Evolutionary conservation across 1,140 invertebrate species (phyloP).

Genomic region (Theocolax elegans): DNA sequence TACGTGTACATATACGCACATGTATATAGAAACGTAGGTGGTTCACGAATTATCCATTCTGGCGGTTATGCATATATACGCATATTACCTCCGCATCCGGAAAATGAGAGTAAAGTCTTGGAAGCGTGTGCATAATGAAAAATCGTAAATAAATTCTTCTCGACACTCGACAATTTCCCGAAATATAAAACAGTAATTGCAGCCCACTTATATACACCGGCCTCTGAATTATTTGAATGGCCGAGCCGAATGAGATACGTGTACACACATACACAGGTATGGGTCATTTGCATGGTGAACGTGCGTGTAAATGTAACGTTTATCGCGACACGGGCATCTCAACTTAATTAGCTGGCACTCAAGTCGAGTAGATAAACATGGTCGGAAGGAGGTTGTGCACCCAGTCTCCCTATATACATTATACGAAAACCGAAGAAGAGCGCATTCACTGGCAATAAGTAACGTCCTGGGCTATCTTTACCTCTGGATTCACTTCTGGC

Average conservation of each 20-base stretch:
- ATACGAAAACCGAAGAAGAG: neutral
- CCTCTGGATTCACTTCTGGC: neutral
- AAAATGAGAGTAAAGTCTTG: neutral
- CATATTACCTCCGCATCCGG: no score
- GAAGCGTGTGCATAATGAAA: constrained; percentile 34
- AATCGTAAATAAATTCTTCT: constrained; percentile 30
- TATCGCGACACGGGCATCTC: constrained; percentile 33
- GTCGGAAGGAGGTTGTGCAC: no score
- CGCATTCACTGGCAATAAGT: constrained; percentile 2
- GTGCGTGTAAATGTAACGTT: constrained; percentile 30
- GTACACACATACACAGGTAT: neutral
- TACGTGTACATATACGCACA: no score
- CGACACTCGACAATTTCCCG: constrained; percentile 29
- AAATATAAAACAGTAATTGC: constrained; percentile 35
- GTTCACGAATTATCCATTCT: no score
- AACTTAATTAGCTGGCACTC: constrained; percentile 38
- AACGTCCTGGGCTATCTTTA: constrained; percentile 4
- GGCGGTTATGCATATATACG: no score
- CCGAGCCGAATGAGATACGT: neutral
- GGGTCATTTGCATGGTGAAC: neutral
- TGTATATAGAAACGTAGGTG: no score
- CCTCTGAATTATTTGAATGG: constrained; percentile 35
- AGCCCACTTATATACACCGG: neutral
- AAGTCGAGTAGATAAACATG: constrained; percentile 34
- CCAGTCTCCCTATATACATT: no score